Evolutionary conservation across 2,888 invertebrate genomes (phyloP), one percentile per base, ranked within the genome.

Genomic region (Pollenia labialis): DNA sequence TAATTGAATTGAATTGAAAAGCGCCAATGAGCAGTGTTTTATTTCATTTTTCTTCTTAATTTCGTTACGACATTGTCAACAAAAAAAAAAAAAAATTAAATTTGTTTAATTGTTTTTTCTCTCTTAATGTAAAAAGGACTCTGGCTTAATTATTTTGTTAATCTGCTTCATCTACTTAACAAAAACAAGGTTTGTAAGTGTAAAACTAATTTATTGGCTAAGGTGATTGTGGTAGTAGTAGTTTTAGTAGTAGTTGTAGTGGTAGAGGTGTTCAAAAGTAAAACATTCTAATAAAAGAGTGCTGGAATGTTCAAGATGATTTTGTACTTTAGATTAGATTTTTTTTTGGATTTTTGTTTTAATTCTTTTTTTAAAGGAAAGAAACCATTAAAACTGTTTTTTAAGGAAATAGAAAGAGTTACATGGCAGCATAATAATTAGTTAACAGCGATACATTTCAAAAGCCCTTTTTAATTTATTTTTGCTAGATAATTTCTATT

Each of bases 201-300:
- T 60, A 46, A 71, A 75, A 74, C 60, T 81, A 69, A 42, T 58
- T 52, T 23, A 48, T 79, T 44, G 64, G 56, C 64, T 72, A 42
- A 54, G 71, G 69, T 74, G 81, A 66, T 23, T 64, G 62, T 69
- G 68, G 52, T 44, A 42, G 79, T 54, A 18, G 40, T 58, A 52
- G 18, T 56, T 7, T 40, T 11, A 23, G 50, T 71, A 52, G 64
- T 46, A 50, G n/a, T 42, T 58, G 6, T 32, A 11, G 68, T 54
- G 23, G 46, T 72, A 23, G 40, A 18, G 54, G 80, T 83, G 83
- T 83, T 64, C 0, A 16, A 48, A 85, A 82, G 71, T 52, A 75
- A 81, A 77, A 82, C 10, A 83, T 76, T 80, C 48, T 75, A 85
- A 69, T 66, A 62, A 56, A 56, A 74, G 14, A 74, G 85, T 87